These are phyloP conservation scores for Goniozus legneri DNA, from an alignment of 1,140 invertebrate species.

Conservation along the genomic window DNA sequence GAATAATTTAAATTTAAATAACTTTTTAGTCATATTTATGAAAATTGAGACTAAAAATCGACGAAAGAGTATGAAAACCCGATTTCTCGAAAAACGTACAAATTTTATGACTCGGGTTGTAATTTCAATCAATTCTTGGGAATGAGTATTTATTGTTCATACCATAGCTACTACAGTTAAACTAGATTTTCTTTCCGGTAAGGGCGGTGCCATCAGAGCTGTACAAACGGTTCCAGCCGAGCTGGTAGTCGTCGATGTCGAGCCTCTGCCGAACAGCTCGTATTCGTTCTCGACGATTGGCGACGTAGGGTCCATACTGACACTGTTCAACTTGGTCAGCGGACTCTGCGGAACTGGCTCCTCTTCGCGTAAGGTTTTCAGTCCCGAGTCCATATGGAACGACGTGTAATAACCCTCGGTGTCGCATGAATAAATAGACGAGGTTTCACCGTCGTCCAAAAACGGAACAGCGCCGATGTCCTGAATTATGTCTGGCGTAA, in stretches of 20 bases:
- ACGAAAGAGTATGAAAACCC: too few species aligned
- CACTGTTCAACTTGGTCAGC: constrained; percentile 38
- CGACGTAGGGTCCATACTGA: constrained; percentile 53
- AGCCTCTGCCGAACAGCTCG: constrained; percentile 83
- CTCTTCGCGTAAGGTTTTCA: constrained; percentile 81
- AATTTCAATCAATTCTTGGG: too few species aligned
- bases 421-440: constrained; percentile 91
- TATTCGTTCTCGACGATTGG: constrained; percentile 77
- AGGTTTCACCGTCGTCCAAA: constrained; percentile 83
- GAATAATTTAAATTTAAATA: too few species aligned
- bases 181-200: constrained; percentile 72
- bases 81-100: too few species aligned
- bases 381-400: constrained; percentile 92
- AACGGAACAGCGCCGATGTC: constrained; percentile 65
- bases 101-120: too few species aligned
- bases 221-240: constrained; percentile 86
- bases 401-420: constrained; percentile 97
- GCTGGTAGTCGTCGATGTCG: constrained; percentile 84
- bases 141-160: background rate
- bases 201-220: constrained; percentile 67
- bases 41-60: too few species aligned
- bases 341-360: constrained; percentile 53
- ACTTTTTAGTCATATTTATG: too few species aligned
- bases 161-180: constrained; percentile 52
- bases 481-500: constrained; percentile 73